Conservation (phyloP, 2,888 invertebrate species). For the Schizaphis graminum region DNA sequence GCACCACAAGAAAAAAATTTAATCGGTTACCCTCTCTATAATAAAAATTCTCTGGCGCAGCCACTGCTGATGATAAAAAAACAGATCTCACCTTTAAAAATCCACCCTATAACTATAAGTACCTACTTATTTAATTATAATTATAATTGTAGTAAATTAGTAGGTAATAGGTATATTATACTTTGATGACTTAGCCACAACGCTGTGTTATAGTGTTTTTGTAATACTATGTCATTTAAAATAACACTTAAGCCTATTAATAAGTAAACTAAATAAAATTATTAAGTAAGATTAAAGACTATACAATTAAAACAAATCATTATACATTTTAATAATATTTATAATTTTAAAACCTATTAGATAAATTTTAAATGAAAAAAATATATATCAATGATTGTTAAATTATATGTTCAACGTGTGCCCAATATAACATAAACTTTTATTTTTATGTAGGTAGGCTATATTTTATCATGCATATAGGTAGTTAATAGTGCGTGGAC, state of each 20-base stretch:
- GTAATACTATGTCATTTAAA: too few species aligned
- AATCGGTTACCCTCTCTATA: too few species aligned
- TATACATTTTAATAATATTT: neutral
- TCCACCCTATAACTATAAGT: too few species aligned
- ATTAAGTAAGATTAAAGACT: neutral
- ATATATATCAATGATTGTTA: neutral
- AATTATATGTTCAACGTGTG: neutral
- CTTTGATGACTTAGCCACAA: neutral
- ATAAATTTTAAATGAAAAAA: neutral
- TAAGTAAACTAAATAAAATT: neutral
- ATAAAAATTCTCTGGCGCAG: too few species aligned
- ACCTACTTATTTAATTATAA: neutral
- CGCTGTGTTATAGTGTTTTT: neutral
- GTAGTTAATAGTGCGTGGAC: neutral
- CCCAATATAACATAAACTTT: too few species aligned
- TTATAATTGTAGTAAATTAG: too few species aligned
- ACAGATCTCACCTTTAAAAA: too few species aligned
- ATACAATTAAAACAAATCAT: neutral
- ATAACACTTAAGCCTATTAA: neutral
- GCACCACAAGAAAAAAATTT: too few species aligned
- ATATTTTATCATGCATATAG: neutral
- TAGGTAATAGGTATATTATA: neutral
- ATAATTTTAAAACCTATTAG: neutral
- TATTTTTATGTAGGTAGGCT: too few species aligned
- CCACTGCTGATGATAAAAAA: too few species aligned